These are phyloP conservation scores for Drosophila aldrichi DNA, from an alignment of 2,888 invertebrate genomes.

Conservation along the genomic window DNA sequence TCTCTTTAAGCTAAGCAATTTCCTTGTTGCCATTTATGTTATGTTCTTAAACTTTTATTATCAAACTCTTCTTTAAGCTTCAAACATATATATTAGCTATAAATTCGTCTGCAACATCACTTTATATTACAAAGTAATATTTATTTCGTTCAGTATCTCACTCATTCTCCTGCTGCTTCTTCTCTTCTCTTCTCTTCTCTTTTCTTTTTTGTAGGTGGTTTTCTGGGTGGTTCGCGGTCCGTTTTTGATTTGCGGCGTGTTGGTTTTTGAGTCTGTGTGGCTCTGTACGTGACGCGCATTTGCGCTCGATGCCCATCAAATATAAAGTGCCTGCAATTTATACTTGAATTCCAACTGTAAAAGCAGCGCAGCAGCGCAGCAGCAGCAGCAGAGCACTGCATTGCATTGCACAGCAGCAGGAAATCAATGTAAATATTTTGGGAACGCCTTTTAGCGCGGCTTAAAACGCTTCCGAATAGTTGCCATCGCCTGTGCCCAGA, in stretches of 20 bases:
- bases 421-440: slow-evolving; percentile 81
- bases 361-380: slow-evolving; percentile 11
- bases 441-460: slow-evolving; percentile 47
- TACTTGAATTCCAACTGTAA: slow-evolving; percentile 63
- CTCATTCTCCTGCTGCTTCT: no score
- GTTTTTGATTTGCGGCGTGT: slow-evolving; percentile 74
- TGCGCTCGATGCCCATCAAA: slow-evolving; percentile 74
- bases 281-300: slow-evolving; percentile 74
- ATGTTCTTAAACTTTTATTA: neutral
- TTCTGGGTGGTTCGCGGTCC: slow-evolving; percentile 35
- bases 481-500: slow-evolving; percentile 29
- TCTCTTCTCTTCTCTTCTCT: neutral
- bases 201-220: slow-evolving; percentile 9
- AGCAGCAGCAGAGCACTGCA: neutral
- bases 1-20: no score
- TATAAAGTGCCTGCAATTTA: slow-evolving; percentile 75
- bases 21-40: neutral
- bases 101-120: neutral
- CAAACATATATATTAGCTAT: neutral
- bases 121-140: neutral
- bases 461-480: slow-evolving; percentile 44
- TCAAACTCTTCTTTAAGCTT: neutral
- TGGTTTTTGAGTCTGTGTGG: slow-evolving; percentile 65
- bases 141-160: slow-evolving; percentile 31
- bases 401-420: slow-evolving; percentile 3